These are phyloP conservation scores for Xestia rhomboidea DNA, from an alignment of 2,888 invertebrate species.

Conservation along the genomic window DNA sequence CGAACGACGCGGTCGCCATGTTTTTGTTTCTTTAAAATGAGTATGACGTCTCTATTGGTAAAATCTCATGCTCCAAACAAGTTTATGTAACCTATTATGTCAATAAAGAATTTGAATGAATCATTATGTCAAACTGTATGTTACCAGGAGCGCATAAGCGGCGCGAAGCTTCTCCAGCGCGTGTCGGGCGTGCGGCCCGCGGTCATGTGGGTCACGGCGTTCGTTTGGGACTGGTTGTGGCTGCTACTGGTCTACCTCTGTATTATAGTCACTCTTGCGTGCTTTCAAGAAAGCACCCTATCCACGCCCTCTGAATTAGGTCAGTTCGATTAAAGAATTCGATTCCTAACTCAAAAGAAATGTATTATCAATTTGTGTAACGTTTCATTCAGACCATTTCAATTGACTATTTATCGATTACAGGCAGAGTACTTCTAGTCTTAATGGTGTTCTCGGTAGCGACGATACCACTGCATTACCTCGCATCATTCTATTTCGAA, in stretches of 20 bases:
- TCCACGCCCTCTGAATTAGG: slow-evolving; percentile 89
- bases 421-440: slow-evolving; percentile 91
- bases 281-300: slow-evolving; percentile 93
- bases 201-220: slow-evolving; percentile 93
- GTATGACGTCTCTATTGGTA: no score
- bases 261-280: slow-evolving; percentile 91
- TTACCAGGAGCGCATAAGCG: slow-evolving; percentile 92
- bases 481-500: slow-evolving; percentile 93
- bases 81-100: no score
- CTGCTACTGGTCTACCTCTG: slow-evolving; percentile 91
- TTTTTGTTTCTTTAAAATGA: no score
- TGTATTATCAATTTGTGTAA: background rate
- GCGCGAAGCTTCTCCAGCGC: slow-evolving; percentile 93
- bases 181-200: slow-evolving; percentile 93
- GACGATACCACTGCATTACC: slow-evolving; percentile 93
- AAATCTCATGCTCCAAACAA: no score
- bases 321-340: slow-evolving; percentile 67
- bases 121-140: no score
- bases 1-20: no score
- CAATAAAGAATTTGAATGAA: no score
- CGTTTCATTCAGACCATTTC: background rate
- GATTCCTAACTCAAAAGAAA: background rate
- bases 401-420: slow-evolving; percentile 57
- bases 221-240: slow-evolving; percentile 93
- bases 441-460: slow-evolving; percentile 93